Base-by-base conservation (phyloP, 1,140 invertebrate species). In the Phenacoccus solenopsis region DNA sequence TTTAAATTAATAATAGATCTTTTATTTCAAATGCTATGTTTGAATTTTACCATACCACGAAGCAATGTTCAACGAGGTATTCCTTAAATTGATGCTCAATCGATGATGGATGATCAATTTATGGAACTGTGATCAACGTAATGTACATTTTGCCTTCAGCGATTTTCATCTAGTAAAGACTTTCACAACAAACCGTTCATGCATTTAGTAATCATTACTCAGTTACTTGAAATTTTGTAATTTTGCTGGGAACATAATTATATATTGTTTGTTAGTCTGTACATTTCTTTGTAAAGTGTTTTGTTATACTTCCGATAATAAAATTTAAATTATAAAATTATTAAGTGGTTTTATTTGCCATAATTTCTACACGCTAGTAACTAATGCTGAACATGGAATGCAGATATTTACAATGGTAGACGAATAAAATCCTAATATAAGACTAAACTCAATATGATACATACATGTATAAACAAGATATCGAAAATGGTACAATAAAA, bases 281-380 rank as follows among this genome's bases (percentile, higher is more conserved):
- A 64, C 59, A 64, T 64, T 64, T 49, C 38, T 49, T 64, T 64
- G 59, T 64, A 64, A 49, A 64, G 59, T 64, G 25, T 64, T 64
- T 64, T 64, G 59, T 64, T 64, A 64, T 27, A 64, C 25, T 64
- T 64, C 21, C 59, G 22, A 64, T 64, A 24, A 10, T 25, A 64
- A 64, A 64, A 64, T 25, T 64, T 64, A 64, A 64, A 64, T 64
- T 27, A 64, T 64, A 24, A 25, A n/a, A 38, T 38, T 38, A 10
- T 38, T 38, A n/a, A n/a, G n/a, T n/a, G n/a, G n/a, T n/a, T 32
- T 32, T 32, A 32, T 49, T 49, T 10, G 20, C 13, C 3, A 49
- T 49, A 49, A 32, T 32, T 32, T 32, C 30, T 32, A 32, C 30
- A 32, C 5, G 30, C 13, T 49, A 32, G 30, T 32, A 32, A 13